Base-by-base conservation (phyloP, 2,797 vertebrate genomes). In the Austrolebias charrua region DNA sequence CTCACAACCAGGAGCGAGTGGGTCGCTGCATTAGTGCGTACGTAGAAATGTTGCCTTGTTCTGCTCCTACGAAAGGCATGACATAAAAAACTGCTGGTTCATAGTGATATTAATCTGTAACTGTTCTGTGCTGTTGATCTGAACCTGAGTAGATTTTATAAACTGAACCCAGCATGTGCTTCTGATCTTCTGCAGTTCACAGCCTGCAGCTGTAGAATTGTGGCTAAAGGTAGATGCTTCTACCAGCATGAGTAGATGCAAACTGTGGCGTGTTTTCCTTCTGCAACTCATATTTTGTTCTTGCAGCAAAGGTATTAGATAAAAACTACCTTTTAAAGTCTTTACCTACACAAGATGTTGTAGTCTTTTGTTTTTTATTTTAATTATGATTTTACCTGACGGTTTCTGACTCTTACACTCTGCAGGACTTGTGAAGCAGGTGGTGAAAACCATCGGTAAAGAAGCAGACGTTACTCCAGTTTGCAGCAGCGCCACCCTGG, bases 171-270 rank as follows among this genome's bases (percentile, higher is more conserved):
- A n/a, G 11, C 20, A 15, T 13, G 14, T 14, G 13, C 35, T 43
- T 29, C 13, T 29, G 10, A 1, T 44, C 20, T n/a, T 28, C 0
- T 5, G 2, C 24, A 57, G 55, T 9, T 29, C 16, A 16, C 1
- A 29, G 3, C 55, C 28, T 5, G 31, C 16, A 11, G 24, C 42
- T 28, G 40, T 8, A 5, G 42, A 19, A 42, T 28, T 44, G 54
- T 56, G 35, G 19, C 20, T 56, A 11, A 6, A 16, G 1, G 20
- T 44, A 43, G 40, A 24, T 28, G 16, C 14, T 43, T 16, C 10
- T 29, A 31, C 4, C 42, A 45, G 55, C 14, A 57, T 57, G 55
- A 19, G 42, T 29, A 57, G 16, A 57, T 57, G 24, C 55, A 57
- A 12, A 7, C 24, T 44, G 55, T 57, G 55, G 55, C 29, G 45